A percentile compares a stretch with the other conserved stretches of the same genome.
Conservation (phyloP, 2,888 invertebrate species). For the Nomada lathburiana region DNA sequence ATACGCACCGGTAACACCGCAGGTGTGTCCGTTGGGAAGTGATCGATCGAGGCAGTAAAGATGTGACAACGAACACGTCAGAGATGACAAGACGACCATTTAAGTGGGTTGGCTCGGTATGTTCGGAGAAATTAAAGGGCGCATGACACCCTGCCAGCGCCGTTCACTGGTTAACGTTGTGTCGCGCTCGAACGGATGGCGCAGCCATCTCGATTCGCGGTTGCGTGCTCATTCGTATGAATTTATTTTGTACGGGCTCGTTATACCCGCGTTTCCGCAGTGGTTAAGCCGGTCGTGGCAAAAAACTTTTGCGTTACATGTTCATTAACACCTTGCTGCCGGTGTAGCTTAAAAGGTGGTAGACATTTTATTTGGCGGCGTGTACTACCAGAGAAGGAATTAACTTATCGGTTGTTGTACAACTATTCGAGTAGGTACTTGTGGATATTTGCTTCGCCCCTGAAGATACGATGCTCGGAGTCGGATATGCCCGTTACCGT, state of each 20-base stretch:
- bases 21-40: conserved; percentile 48
- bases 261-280: not conserved
- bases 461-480: not conserved
- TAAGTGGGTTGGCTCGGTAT: conserved; percentile 60
- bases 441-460: not conserved
- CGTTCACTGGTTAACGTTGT: conserved; percentile 55
- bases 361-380: not conserved
- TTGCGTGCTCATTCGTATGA: conserved; percentile 1
- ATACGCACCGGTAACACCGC: conserved; percentile 51
- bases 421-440: not conserved
- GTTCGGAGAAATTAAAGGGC: conserved; percentile 73
- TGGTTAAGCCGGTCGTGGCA: not conserved
- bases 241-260: conserved; percentile 12
- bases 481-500: not conserved
- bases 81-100: conserved; percentile 28
- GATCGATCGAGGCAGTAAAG: conserved; percentile 60
- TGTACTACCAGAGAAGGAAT: conserved; percentile 3
- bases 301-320: conserved; percentile 2
- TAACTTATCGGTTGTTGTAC: conserved; percentile 5
- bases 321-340: conserved; percentile 23
- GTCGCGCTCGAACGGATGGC: conserved; percentile 41
- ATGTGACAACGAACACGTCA: conserved; percentile 55
- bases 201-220: conserved; percentile 29
- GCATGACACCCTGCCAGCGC: conserved; percentile 59
- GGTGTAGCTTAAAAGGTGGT: not conserved